Conservation (phyloP, 2,797 vertebrate genomes). For the Mus spretus region DNA sequence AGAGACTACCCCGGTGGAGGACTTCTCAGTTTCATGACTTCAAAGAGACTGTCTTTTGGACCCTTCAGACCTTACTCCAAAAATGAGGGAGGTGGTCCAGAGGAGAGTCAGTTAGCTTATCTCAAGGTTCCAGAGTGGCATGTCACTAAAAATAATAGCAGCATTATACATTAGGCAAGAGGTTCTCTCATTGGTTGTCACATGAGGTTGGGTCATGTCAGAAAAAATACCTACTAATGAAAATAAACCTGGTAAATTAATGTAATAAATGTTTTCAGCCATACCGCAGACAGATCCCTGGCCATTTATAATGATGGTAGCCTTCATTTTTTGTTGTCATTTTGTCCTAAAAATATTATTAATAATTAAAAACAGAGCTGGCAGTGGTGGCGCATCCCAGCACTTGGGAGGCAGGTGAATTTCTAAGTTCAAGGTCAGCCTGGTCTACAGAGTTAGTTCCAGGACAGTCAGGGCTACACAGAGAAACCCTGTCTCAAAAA, state of each 20-base stretch:
- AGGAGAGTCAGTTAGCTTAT: background rate
- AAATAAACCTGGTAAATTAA: conserved; percentile 25
- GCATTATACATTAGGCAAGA: background rate
- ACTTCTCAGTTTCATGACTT: background rate
- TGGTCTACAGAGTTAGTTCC: no score
- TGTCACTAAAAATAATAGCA: background rate
- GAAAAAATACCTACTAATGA: background rate
- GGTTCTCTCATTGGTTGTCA: background rate
- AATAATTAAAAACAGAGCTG: background rate
- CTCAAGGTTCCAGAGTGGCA: background rate
- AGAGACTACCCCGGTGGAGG: background rate
- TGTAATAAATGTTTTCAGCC: conserved; percentile 15
- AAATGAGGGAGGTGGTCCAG: background rate
- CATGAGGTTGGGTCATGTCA: background rate
- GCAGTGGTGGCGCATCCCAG: no score
- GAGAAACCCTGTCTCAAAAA: no score
- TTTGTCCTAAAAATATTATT: background rate
- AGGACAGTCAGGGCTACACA: no score
- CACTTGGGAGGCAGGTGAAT: no score
- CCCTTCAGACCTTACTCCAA: background rate
- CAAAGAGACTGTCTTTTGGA: background rate
- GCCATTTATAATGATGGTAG: background rate
- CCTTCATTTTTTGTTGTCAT: conserved; percentile 33
- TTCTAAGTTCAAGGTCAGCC: no score
- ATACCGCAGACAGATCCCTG: background rate